Conservation (phyloP, 2,888 invertebrate genomes). For the Bruchidius siliquastri region DNA sequence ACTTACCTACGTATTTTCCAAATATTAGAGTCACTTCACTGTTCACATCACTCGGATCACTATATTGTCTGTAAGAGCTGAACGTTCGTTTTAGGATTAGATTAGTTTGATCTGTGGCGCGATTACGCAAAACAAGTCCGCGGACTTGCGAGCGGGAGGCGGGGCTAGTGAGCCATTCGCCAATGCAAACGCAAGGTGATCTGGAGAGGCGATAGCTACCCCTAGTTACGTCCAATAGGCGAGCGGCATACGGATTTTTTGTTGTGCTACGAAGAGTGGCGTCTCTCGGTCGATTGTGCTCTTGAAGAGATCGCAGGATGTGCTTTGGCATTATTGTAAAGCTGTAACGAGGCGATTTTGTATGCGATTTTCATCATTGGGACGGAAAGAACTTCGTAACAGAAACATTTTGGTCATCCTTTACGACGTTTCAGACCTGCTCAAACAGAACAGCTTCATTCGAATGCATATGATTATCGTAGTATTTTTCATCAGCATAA, state of each 20-base stretch:
- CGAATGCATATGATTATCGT: too few species aligned
- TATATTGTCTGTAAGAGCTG: conserved; percentile 14
- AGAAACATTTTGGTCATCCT: too few species aligned
- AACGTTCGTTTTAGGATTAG: conserved; percentile 14
- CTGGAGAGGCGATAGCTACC: conserved; percentile 30
- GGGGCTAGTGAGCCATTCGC: conserved; percentile 17
- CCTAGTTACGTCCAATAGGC: conserved; percentile 29
- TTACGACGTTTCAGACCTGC: too few species aligned
- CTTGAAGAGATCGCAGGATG: neutral
- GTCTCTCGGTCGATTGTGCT: neutral
- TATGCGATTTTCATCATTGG: too few species aligned
- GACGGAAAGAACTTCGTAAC: too few species aligned
- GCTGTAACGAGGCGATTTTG: neutral
- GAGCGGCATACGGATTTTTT: conserved; percentile 1
- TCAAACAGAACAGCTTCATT: too few species aligned
- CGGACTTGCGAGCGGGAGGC: conserved; percentile 19
- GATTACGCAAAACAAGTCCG: conserved; percentile 24
- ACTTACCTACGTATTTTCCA: neutral
- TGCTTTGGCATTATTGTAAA: neutral
- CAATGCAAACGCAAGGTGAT: conserved; percentile 28
- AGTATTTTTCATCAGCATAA: too few species aligned
- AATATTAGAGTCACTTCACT: neutral
- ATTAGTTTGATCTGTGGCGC: conserved; percentile 17
- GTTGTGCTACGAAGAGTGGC: conserved; percentile 10
- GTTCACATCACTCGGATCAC: conserved; percentile 1